Evolutionary conservation across 2,888 invertebrate species (phyloP), one percentile per base, ranked within the genome.

Genomic region (Cataglyphis livida): DNA sequence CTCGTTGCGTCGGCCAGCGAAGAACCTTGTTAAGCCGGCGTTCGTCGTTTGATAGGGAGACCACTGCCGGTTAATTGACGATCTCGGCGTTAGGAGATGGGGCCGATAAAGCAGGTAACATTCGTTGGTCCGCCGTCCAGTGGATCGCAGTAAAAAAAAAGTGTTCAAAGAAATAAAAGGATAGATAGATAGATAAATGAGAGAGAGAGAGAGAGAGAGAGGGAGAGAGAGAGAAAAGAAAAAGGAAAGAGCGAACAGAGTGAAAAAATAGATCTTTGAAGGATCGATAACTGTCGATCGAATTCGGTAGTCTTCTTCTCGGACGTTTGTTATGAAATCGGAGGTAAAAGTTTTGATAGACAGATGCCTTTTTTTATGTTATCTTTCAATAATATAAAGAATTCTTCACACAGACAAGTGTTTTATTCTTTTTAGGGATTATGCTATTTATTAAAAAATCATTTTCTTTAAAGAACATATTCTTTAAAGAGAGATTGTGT

Each of bases 1-100:
- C 83, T 48, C 66, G 54, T 83, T 68, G 68, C 66, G 38, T 83
- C 75, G 83, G 76, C 68, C 84, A 81, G 85, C 88, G 89, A 89
- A 90, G 90, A 91, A 91, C 78, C 91, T 91, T 91, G 91, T 91
- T 92, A 91, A 87, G 78, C 79, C 86, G 89, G 86, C 87, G 89
- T 85, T 68, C 86, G 76, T 62, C 87, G 87, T 90, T 90, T 90
- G 89, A 89, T 90, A 90, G 85, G 83, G 84, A 87, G 89, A 86
- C 85, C 82, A 86, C 87, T 82, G 71, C 81, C 82, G 82, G 90
- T 90, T 90, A 90, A 90, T 90, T 89, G 89, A 90, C 86, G 89
- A 90, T 90, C 84, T 82, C 61, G 62, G 28, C 79, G 85, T 87
- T 86, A 81, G 64, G 12, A 61, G 83, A 90, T 87, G 78, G 48